Conservation (phyloP, 2,888 invertebrate genomes). For the Vanessa cardui region DNA sequence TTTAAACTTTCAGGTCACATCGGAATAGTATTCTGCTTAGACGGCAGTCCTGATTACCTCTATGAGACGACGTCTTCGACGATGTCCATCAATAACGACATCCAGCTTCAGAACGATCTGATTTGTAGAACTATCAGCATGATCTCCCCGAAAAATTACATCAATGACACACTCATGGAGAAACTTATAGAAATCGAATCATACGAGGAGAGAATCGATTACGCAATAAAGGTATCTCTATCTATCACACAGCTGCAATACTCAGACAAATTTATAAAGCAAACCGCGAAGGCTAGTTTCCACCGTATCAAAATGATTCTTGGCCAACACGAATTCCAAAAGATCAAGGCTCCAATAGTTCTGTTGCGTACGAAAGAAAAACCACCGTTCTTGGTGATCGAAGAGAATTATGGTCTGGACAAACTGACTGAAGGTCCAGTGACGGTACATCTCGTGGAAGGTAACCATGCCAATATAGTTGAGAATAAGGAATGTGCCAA, state of each 20-base stretch:
- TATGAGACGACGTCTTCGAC: slow-evolving; percentile 80
- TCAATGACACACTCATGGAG: slow-evolving; percentile 60
- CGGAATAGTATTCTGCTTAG: slow-evolving; percentile 89
- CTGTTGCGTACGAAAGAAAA: slow-evolving; percentile 85
- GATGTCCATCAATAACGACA: slow-evolving; percentile 67
- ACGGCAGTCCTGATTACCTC: slow-evolving; percentile 90
- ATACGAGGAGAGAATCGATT: slow-evolving; percentile 82
- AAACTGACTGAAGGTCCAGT: slow-evolving; percentile 82
- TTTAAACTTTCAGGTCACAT: slow-evolving; percentile 58
- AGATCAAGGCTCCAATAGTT: slow-evolving; percentile 82
- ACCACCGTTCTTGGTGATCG: slow-evolving; percentile 70
- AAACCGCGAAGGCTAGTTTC: slow-evolving; percentile 59
- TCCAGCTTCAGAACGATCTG: slow-evolving; percentile 81
- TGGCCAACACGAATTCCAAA: slow-evolving; percentile 66
- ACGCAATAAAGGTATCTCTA: slow-evolving; percentile 65
- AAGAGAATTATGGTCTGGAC: slow-evolving; percentile 86
- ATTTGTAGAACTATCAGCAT: slow-evolving; percentile 82
- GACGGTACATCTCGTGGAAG: slow-evolving; percentile 82
- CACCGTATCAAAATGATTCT: slow-evolving; percentile 81
- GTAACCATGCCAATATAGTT: slow-evolving; percentile 31
- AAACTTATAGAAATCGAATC: slow-evolving; percentile 79
- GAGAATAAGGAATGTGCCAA: slow-evolving; percentile 20
- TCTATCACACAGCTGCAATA: slow-evolving; percentile 67
- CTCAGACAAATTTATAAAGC: slow-evolving; percentile 57
- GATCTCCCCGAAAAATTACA: slow-evolving; percentile 67